Percentiles rank a stretch among this genome's conserved stretches.
phyloP scores from a whole-genome alignment of 2,888 invertebrate genomes.

The Phortica magna region DNA sequence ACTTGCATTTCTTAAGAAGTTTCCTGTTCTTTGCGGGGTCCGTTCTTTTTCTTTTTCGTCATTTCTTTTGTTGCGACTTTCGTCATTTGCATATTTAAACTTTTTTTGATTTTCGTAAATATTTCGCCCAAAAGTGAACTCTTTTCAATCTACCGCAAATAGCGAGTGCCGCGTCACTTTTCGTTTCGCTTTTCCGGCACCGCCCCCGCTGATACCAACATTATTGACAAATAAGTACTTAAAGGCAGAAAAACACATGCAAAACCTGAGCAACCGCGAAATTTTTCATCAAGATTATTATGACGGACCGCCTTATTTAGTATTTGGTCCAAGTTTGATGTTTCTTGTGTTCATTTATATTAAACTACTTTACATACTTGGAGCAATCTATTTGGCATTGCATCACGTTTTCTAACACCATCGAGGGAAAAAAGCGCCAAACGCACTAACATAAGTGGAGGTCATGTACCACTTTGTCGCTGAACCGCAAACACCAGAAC shows the following conservation, averaged over 20 bases:
- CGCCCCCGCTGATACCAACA: neutral
- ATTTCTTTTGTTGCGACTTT: no score
- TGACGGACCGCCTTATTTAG: constrained; percentile 68
- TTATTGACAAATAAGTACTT: neutral
- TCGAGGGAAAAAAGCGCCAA: constrained; percentile 39
- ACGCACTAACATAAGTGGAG: neutral
- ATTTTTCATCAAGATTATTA: constrained; percentile 59
- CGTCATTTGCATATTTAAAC: no score
- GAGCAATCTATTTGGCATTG: constrained; percentile 75
- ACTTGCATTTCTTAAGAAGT: neutral
- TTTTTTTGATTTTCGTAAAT: no score
- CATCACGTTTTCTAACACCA: constrained; percentile 51
- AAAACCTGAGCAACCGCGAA: constrained; percentile 59
- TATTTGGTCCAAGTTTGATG: constrained; percentile 75
- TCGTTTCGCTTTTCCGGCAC: neutral
- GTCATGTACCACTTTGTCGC: constrained; percentile 75
- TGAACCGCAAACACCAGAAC: constrained; percentile 65
- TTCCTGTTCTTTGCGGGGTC: no score
- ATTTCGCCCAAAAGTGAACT: no score
- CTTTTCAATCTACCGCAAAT: neutral
- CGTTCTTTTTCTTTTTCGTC: neutral
- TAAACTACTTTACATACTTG: constrained; percentile 73
- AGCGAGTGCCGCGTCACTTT: neutral
- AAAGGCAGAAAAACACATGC: neutral
- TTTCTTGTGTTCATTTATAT: constrained; percentile 77